Conservation (phyloP, 2,888 invertebrate genomes). For the Leucophenga montana region DNA sequence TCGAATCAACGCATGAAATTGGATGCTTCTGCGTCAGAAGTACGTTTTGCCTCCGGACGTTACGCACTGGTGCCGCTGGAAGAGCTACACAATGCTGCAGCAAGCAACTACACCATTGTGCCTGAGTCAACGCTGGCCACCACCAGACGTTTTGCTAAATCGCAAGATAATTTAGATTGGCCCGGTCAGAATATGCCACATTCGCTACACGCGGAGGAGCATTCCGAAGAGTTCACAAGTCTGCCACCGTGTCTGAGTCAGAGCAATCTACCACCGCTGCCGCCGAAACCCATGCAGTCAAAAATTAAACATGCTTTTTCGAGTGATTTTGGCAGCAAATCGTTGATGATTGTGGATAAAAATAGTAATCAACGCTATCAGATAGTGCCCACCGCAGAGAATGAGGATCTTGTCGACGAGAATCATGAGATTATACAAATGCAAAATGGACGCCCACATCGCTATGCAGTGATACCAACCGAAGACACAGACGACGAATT, state of each 20-base stretch:
- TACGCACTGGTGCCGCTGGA: conserved; percentile 76
- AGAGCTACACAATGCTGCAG: conserved; percentile 59
- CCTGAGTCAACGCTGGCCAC: conserved; percentile 63
- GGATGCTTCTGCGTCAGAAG: conserved; percentile 38
- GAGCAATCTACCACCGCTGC: conserved; percentile 34
- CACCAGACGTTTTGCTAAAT: conserved; percentile 71
- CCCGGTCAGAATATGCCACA: conserved; percentile 64
- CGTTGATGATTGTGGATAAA: conserved; percentile 75
- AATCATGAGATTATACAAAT: conserved; percentile 73
- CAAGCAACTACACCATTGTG: conserved; percentile 69
- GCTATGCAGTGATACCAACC: conserved; percentile 78
- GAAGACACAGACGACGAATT: conserved; percentile 72
- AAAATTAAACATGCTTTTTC: conserved; percentile 72
- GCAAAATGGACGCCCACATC: conserved; percentile 73
- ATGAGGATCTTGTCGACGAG: conserved; percentile 73
- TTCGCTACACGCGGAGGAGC: conserved; percentile 68
- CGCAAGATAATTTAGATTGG: conserved; percentile 70
- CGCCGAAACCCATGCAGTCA: conserved; percentile 33
- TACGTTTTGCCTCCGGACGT: conserved; percentile 71
- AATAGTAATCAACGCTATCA: conserved; percentile 76
- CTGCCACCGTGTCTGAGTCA: conserved; percentile 63
- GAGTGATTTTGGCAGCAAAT: conserved; percentile 73
- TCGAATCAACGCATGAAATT: background rate
- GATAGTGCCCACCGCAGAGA: conserved; percentile 80
- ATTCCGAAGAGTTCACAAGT: conserved; percentile 65